Evolutionary conservation across 1,140 invertebrate genomes (phyloP), one percentile per base, ranked within the genome.

Genomic region (Dufourea novaeangliae): DNA sequence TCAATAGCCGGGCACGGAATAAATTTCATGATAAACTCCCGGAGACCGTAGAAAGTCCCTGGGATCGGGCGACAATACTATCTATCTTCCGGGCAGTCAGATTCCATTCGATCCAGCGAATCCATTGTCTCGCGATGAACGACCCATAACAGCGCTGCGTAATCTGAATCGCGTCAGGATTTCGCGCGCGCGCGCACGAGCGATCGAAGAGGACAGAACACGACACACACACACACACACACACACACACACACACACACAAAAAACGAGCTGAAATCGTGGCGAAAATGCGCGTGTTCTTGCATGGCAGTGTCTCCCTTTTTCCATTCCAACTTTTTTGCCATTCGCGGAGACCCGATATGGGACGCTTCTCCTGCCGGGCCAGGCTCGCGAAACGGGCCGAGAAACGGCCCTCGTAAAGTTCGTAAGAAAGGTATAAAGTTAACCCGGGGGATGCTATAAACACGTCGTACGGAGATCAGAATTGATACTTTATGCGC

Each of bases 81-180:
- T 84, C 82, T 84, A 80, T 83, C 82, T 80, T 84, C 77, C 82
- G 71, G 52, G 52, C 50, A 83, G 78, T 80, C 71, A 83, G 67
- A 83, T 84, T 84, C 82, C 82, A 72, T 84, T 84, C 83, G 82
- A 84, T 84, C 64, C 83, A 73, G 78, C 78, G 82, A 70, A 84
- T 84, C 83, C 82, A 84, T 84, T 84, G 83, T 84, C 78, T 79
- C 82, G 68, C 78, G 63, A 68, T 59, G 72, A 41, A 59, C 77
- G 68, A 63, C 17, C 68, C 73, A 29, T 80, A 80, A 84, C 68
- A 69, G 62, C 72, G 52, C 29, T 78, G 83, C 82, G 72, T 84
- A 84, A 84, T 84, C 73, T 72, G 73, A 80, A 84, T 78, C 82
- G 50, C 73, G 63, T 80, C 63, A 69, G 81, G 73, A 80, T 84